These are phyloP conservation scores for Acholoe squamosa DNA, from an alignment of 2,888 invertebrate species.

Conservation along the genomic window DNA sequence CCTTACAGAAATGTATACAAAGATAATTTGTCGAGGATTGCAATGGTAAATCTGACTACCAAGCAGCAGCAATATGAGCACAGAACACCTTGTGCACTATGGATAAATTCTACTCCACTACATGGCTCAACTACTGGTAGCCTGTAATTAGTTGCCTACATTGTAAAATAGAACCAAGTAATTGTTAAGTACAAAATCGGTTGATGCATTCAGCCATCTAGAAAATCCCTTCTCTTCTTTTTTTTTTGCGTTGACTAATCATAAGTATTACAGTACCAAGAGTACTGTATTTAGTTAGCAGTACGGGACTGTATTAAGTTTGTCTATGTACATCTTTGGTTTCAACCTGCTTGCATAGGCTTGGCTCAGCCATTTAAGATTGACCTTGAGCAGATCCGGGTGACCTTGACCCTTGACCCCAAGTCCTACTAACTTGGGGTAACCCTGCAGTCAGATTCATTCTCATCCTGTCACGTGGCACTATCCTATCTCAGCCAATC, in stretches of 20 bases:
- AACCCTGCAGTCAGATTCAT: constrained; percentile 41
- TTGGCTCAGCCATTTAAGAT: constrained; percentile 44
- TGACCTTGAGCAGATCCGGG: constrained; percentile 49
- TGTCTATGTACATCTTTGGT: constrained; percentile 65
- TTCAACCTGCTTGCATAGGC: constrained; percentile 57
- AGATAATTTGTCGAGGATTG: not conserved
- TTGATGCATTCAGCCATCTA: not conserved
- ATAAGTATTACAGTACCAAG: constrained; percentile 41
- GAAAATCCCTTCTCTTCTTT: constrained; percentile 5
- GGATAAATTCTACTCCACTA: not conserved
- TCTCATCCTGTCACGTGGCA: constrained; percentile 14
- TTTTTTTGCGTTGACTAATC: constrained; percentile 48
- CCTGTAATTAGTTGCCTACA: constrained; percentile 20
- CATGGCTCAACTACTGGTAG: not conserved
- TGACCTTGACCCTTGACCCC: constrained; percentile 38
- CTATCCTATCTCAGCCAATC: constrained; percentile 23
- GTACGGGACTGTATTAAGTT: constrained; percentile 10
- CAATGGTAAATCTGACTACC: constrained; percentile 5
- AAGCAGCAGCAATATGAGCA: not conserved
- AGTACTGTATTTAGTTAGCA: constrained; percentile 41
- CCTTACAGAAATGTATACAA: constrained; percentile 7
- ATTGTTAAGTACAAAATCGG: constrained; percentile 52
- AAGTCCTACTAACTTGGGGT: not conserved
- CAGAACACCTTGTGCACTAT: not conserved
- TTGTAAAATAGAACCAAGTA: constrained; percentile 45